Evolutionary conservation across 1,140 invertebrate species (phyloP).

Genomic region (Trachymyrmex septentrionalis): DNA sequence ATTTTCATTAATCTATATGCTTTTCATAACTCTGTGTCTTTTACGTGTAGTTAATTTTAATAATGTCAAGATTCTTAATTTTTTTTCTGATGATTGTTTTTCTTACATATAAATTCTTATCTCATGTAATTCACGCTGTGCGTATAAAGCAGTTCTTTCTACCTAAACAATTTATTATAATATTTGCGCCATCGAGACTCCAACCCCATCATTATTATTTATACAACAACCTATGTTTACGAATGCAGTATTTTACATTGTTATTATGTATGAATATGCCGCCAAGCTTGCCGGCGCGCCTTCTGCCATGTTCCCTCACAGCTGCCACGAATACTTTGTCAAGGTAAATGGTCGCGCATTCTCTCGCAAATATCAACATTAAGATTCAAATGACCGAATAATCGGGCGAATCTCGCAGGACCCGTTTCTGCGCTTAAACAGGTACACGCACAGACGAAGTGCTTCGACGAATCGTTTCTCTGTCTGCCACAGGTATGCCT

Average conservation of each 20-base stretch:
- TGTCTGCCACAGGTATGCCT: constrained; percentile 16
- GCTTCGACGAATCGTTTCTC: constrained; percentile 28
- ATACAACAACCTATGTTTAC: constrained; percentile 16
- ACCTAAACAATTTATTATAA: constrained; percentile 34
- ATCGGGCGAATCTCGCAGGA: constrained; percentile 52
- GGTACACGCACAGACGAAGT: background rate
- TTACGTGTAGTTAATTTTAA: background rate
- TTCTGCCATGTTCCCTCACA: constrained; percentile 1
- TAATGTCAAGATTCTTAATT: background rate
- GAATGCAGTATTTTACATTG: constrained; percentile 31
- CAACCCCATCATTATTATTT: constrained; percentile 49
- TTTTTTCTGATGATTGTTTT: background rate
- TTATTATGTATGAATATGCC: constrained; percentile 37
- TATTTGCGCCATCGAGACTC: constrained; percentile 7
- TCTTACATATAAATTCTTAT: background rate
- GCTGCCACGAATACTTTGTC: constrained; percentile 51
- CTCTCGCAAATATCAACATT: constrained; percentile 56
- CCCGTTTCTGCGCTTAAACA: constrained; percentile 48
- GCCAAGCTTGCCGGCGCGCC: background rate
- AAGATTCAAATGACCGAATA: constrained; percentile 64
- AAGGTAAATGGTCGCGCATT: constrained; percentile 45
- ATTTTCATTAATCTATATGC: background rate
- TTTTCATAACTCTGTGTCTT: constrained; percentile 15
- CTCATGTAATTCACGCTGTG: background rate
- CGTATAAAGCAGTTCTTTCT: background rate